A percentile compares a stretch with the other conserved stretches of the same genome.
Conservation (phyloP, 2,888 invertebrate species). For the Caenorhabditis virilis region DNA sequence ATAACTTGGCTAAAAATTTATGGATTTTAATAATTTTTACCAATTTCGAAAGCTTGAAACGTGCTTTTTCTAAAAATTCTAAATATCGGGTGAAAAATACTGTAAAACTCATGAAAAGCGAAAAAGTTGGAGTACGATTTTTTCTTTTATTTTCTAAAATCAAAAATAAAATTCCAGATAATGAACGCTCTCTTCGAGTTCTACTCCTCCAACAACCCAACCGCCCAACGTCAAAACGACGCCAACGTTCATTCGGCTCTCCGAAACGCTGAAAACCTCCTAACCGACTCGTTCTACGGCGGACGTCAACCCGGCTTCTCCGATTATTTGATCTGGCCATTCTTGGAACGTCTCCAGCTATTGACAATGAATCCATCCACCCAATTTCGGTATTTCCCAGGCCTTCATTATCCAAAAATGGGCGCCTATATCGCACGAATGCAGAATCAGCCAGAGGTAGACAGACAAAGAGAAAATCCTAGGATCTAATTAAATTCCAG, state of each 20-base stretch:
- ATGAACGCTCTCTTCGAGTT: conserved; percentile 55
- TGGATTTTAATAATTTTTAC: no score
- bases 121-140: no score
- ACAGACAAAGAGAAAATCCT: no score
- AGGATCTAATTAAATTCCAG: conserved; percentile 21
- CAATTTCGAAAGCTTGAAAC: no score
- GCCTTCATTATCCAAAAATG: conserved; percentile 56
- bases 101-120: no score
- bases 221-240: conserved; percentile 48
- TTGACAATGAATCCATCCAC: conserved; percentile 44
- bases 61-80: no score
- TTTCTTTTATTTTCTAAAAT: no score
- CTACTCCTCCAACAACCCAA: conserved; percentile 42
- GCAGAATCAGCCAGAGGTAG: conserved; percentile 54
- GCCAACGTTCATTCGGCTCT: conserved; percentile 52
- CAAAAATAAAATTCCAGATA: conserved; percentile 25
- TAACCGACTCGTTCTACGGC: conserved; percentile 55
- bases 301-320: conserved; percentile 54
- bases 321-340: conserved; percentile 59
- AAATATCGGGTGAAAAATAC: no score
- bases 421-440: conserved; percentile 60
- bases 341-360: conserved; percentile 56
- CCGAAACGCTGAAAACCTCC: conserved; percentile 50
- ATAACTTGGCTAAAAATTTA: no score
- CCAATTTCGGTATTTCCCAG: conserved; percentile 51